Evolutionary conservation across 2,113 vertebrate species (phyloP), one percentile per base, ranked within the genome.

Genomic region (Centrocercus urophasianus): DNA sequence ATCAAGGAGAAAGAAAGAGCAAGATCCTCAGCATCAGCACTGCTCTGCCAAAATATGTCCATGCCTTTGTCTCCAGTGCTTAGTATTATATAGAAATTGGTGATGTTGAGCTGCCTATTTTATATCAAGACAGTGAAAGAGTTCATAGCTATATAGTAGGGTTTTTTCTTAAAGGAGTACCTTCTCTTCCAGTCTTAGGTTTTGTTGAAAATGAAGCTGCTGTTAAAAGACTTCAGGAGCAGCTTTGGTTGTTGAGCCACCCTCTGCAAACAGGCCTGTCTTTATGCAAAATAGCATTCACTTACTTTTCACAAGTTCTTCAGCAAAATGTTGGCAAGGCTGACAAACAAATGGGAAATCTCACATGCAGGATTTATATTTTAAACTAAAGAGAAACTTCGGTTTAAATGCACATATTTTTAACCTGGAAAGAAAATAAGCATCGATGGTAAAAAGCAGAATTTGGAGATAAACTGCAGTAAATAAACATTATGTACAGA

Each of bases 381-480:
- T 95, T 85, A 93, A 95, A 77, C 76, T 76, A 78, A 90, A 93
- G 83, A 93, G 79, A 93, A 94, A 83, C 60, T 69, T 75, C 25
- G 42, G 69, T 78, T 89, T 88, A 74, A 86, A 88, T 30, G 60
- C 76, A 56, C 61, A 64, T 80, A 86, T 81, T 90, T 95, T 92
- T 91, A 95, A 90, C 69, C 83, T 74, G 72, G 45, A 57, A 80
- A 52, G 75, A 83, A 90, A 83, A 88, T 56, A 94, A 80, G 60
- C 72, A 86, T 27, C 18, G 21, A 59, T 16, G 45, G 69, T 10
- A 85, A 73, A 84, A 73, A 95, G 45, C 66, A 24, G 61, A 74
- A 34, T 36, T 92, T 2, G 0, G 61, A 83, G 42, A 78, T 36
- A 88, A 85, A 74, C 47, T 47, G 63, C 48, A 8, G 69, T 72